These are phyloP conservation scores for Syngnathus scovelli DNA, from an alignment of 2,113 vertebrate genomes.

Conservation along the genomic window DNA sequence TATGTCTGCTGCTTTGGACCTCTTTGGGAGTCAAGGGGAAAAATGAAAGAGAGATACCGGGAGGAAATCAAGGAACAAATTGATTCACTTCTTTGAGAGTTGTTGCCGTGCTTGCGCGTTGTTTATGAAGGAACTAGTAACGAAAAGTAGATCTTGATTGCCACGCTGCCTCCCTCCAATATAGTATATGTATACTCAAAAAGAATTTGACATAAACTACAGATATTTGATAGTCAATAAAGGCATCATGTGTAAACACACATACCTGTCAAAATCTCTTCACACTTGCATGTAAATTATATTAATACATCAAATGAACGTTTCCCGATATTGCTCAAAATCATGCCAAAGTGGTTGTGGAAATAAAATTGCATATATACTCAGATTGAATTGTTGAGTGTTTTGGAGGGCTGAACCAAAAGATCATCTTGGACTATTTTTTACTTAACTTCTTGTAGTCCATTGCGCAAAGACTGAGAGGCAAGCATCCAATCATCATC, in stretches of 20 bases:
- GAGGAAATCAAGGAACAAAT: slow-evolving; percentile 54
- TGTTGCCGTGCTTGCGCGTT: slow-evolving; percentile 26
- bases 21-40: slow-evolving; percentile 29
- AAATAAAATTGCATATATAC: too few species aligned
- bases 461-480: neutral
- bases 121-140: slow-evolving; percentile 11
- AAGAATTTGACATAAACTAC: neutral
- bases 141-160: slow-evolving; percentile 28
- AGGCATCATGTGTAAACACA: neutral
- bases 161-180: too few species aligned
- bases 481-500: neutral
- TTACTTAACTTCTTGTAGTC: neutral
- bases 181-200: too few species aligned
- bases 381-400: neutral
- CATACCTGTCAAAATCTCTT: neutral
- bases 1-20: slow-evolving; percentile 40
- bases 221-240: neutral
- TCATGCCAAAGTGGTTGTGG: neutral
- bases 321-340: neutral
- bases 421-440: neutral
- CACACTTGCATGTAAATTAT: neutral
- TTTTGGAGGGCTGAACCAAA: neutral
- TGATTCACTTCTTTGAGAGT: slow-evolving; percentile 47
- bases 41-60: slow-evolving; percentile 28
- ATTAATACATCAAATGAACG: neutral